Evolutionary conservation across 2,797 vertebrate genomes (phyloP).

Genomic region (Hipposideros larvatus): DNA sequence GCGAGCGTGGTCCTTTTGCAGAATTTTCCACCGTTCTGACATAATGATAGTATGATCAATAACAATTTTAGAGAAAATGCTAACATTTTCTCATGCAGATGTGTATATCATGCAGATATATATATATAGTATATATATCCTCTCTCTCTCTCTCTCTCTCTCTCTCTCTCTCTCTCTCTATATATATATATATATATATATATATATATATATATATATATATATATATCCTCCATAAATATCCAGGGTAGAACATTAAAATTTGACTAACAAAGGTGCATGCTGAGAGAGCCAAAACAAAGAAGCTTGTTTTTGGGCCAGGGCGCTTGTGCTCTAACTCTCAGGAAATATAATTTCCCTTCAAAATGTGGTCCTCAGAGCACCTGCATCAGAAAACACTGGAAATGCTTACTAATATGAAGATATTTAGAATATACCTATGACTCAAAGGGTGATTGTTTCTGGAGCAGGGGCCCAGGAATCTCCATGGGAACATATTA

Average conservation of each 20-base stretch:
- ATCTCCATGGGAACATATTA: neutral
- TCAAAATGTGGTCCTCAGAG: neutral
- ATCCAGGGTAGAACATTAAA: neutral
- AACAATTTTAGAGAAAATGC: slow-evolving; percentile 32
- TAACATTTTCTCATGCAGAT: neutral
- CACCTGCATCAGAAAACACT: neutral
- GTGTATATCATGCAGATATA: too few relatives aligned
- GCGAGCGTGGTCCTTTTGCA: neutral
- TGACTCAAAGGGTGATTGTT: neutral
- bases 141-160: too few relatives aligned
- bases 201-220: too few relatives aligned
- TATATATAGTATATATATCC: too few relatives aligned
- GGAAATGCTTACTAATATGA: neutral
- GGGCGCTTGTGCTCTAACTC: neutral
- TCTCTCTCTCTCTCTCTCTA: too few relatives aligned
- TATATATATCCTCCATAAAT: slow-evolving; percentile 34
- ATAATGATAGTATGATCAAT: slow-evolving; percentile 31
- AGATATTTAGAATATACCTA: neutral
- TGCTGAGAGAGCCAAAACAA: neutral
- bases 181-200: too few relatives aligned
- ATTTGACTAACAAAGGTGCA: neutral
- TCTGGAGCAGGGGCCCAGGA: neutral
- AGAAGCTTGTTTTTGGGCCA: neutral
- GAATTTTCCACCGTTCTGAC: slow-evolving; percentile 28
- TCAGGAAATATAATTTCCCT: neutral